Conservation (phyloP, 2,797 vertebrate genomes). For the Benthosema pterotum region DNA sequence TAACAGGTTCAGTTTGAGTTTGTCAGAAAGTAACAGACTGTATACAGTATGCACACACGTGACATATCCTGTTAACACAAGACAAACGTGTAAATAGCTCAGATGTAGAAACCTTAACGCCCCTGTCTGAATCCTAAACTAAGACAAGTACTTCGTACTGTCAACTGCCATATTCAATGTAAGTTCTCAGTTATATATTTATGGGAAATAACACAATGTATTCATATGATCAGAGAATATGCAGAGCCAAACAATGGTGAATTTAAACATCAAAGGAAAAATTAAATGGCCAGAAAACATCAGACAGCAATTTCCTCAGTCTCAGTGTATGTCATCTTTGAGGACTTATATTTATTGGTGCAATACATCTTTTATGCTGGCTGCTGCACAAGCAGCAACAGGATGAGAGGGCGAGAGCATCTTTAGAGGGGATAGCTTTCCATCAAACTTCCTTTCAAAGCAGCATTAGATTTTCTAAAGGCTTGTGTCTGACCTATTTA, state of each 20-base stretch:
- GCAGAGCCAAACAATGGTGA: conserved; percentile 49
- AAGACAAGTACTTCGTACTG: not conserved
- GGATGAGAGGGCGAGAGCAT: conserved; percentile 78
- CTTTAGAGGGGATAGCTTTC: conserved; percentile 81
- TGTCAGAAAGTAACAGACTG: too few relatives aligned
- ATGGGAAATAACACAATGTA: not conserved
- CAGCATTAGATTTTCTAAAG: conserved; percentile 86
- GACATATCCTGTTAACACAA: too few relatives aligned
- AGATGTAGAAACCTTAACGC: not conserved
- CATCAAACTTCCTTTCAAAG: conserved; percentile 90
- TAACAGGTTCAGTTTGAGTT: too few relatives aligned
- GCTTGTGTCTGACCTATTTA: conserved; percentile 86
- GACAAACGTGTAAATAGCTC: too few relatives aligned
- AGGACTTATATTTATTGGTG: conserved; percentile 91
- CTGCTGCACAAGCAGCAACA: conserved; percentile 88
- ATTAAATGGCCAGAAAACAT: conserved; percentile 29
- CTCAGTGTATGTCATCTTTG: conserved; percentile 74
- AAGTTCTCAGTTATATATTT: not conserved
- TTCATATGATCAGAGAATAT: conserved; percentile 8
- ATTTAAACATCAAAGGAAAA: not conserved
- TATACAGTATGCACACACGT: too few relatives aligned
- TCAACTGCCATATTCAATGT: not conserved
- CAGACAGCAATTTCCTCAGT: conserved; percentile 7
- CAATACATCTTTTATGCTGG: conserved; percentile 71
- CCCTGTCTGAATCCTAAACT: too few relatives aligned